Evolutionary conservation across 1,140 invertebrate species (phyloP).

Genomic region (Eupristina koningsbergeri): DNA sequence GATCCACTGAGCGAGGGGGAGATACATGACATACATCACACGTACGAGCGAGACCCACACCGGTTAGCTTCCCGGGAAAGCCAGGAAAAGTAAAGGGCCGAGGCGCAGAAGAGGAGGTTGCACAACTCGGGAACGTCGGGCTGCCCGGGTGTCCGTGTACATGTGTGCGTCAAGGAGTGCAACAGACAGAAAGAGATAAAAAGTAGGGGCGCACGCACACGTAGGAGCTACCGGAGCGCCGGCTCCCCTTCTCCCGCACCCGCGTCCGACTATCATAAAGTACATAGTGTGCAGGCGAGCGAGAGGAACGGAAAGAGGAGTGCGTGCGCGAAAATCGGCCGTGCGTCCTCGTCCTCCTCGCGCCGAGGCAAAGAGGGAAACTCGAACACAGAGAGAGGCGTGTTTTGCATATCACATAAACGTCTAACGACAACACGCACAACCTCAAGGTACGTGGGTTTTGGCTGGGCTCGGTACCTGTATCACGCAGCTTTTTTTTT

Average conservation of each 20-base stretch:
- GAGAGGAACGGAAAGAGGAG: conserved; percentile 20
- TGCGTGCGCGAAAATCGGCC: conserved; percentile 16
- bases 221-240: conserved; percentile 1
- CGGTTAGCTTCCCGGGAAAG: conserved; percentile 1
- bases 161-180: neutral
- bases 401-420: neutral
- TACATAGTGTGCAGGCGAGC: neutral
- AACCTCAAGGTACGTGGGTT: neutral
- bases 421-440: neutral
- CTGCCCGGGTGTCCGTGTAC: neutral
- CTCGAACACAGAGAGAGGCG: neutral
- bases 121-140: neutral
- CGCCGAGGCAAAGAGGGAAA: neutral
- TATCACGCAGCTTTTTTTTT: neutral
- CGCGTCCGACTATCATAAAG: conserved; percentile 1
- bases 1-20: neutral
- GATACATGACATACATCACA: neutral
- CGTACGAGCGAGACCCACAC: neutral
- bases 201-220: neutral
- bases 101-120: neutral
- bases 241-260: conserved; percentile 5
- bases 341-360: neutral
- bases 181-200: neutral
- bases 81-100: neutral
- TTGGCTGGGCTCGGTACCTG: neutral